Percentiles rank a stretch among this genome's conserved stretches.
phyloP scores from a whole-genome alignment of 2,888 invertebrate genomes.

The Nemoura dubitans region DNA sequence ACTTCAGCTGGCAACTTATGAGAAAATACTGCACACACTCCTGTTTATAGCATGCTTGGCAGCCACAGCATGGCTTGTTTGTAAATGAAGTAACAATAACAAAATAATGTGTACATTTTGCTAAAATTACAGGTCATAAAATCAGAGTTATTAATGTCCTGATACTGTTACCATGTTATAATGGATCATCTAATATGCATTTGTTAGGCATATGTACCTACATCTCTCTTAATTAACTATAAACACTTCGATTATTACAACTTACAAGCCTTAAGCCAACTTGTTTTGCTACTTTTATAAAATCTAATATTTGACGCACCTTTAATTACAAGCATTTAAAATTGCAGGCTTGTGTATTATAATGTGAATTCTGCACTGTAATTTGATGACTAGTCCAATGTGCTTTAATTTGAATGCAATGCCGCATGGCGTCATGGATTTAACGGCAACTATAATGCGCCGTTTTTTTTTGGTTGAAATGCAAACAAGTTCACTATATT shows the following conservation, averaged over 20 bases:
- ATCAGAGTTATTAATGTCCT: background rate
- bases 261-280: conserved; percentile 56
- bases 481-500: no score
- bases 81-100: background rate
- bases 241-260: conserved; percentile 40
- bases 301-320: conserved; percentile 23
- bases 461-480: no score
- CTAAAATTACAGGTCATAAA: background rate
- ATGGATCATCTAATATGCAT: background rate
- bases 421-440: background rate
- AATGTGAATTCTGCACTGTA: background rate
- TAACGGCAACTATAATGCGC: background rate
- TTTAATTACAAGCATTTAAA: background rate
- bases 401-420: background rate
- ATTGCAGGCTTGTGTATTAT: background rate
- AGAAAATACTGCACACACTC: no score
- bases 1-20: no score
- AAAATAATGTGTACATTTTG: background rate
- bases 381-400: background rate
- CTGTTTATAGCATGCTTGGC: background rate
- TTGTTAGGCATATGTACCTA: no score
- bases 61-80: background rate
- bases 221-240: background rate
- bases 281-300: conserved; percentile 62
- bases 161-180: background rate